phyloP scores from a whole-genome alignment of 2,888 invertebrate genomes.

The Drosophila borborema region DNA sequence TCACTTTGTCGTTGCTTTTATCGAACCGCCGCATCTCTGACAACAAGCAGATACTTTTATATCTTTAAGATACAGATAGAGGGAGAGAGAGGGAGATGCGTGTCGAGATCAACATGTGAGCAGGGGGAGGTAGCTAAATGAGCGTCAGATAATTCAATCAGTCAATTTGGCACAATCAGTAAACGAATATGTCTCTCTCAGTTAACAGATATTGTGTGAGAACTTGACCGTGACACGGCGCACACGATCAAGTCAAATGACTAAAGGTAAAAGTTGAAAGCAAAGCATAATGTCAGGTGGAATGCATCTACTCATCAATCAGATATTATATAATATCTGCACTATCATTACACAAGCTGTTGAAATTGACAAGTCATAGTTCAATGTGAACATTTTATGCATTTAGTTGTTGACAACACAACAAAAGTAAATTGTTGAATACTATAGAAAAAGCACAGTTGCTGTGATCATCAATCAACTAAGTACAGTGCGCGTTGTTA shows the following conservation, averaged over 20 bases:
- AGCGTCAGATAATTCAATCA: conserved; percentile 17
- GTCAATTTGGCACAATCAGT: conserved; percentile 21
- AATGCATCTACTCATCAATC: conserved; percentile 17
- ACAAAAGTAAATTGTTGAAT: not conserved
- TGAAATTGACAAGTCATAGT: conserved; percentile 34
- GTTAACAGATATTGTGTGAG: conserved; percentile 21
- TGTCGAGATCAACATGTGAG: conserved; percentile 16
- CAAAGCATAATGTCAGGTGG: conserved; percentile 7
- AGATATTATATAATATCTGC: conserved; percentile 22
- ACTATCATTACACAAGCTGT: conserved; percentile 27
- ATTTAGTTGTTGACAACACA: not conserved
- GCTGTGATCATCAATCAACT: conserved; percentile 13
- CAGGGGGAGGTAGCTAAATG: not conserved
- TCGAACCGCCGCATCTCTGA: conserved; percentile 28
- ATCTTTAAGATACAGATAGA: conserved; percentile 9
- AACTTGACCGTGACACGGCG: conserved; percentile 28
- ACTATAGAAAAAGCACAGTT: not conserved
- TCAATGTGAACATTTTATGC: conserved; percentile 31
- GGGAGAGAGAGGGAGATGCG: conserved; percentile 7
- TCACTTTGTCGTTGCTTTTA: conserved; percentile 35
- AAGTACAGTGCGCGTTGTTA: not conserved
- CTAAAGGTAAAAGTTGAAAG: not conserved
- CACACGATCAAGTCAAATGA: conserved; percentile 11
- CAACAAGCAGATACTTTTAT: conserved; percentile 24
- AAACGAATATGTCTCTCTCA: not conserved